Percentiles rank a stretch among this genome's conserved stretches.
Evolutionary conservation across 1,140 invertebrate genomes (phyloP).

Genomic region (Anoplolepis gracilipes): DNA sequence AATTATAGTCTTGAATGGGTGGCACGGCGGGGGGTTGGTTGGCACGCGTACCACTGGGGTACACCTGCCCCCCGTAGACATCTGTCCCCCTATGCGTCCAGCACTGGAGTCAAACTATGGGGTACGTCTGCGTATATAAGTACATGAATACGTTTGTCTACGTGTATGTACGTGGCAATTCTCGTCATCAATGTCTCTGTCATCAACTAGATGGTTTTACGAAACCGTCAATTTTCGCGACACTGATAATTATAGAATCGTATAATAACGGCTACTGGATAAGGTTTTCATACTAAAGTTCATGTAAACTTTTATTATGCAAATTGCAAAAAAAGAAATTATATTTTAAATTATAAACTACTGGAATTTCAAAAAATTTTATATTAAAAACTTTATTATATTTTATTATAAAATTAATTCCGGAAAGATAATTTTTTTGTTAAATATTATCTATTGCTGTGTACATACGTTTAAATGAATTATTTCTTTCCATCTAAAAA

Average conservation of each 20-base stretch:
- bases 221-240: slow-evolving; percentile 48
- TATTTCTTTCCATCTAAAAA: neutral
- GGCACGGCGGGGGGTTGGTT: slow-evolving; percentile 84
- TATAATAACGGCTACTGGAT: neutral
- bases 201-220: slow-evolving; percentile 35
- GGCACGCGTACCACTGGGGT: slow-evolving; percentile 83
- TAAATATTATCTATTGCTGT: too few relatives aligned
- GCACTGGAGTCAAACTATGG: slow-evolving; percentile 81
- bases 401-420: slow-evolving; percentile 5
- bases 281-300: neutral
- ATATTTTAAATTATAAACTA: neutral
- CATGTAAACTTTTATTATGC: neutral
- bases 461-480: neutral
- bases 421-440: neutral
- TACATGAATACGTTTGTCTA: slow-evolving; percentile 15
- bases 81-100: slow-evolving; percentile 80
- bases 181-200: slow-evolving; percentile 60
- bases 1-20: slow-evolving; percentile 86
- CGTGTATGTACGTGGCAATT: slow-evolving; percentile 37
- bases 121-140: slow-evolving; percentile 59
- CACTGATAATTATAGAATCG: slow-evolving; percentile 23
- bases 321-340: neutral
- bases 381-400: neutral
- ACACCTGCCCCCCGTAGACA: slow-evolving; percentile 85
- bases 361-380: neutral